A percentile compares a stretch with the other conserved stretches of the same genome.
Evolutionary conservation across 2,797 vertebrate genomes (phyloP).

Genomic region (Galaxias olidus): DNA sequence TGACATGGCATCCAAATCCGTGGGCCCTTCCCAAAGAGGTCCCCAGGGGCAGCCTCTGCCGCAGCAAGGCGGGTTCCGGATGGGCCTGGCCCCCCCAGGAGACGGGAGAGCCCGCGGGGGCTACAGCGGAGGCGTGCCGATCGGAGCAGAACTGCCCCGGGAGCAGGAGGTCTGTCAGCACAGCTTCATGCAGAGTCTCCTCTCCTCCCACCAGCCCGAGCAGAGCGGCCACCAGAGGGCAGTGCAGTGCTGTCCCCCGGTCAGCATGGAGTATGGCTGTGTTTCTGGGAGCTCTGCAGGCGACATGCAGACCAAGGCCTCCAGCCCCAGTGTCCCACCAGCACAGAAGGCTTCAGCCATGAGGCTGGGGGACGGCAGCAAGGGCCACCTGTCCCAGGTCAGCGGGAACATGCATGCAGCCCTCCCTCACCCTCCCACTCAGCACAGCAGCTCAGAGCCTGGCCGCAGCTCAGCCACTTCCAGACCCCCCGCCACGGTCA

Average conservation of each 20-base stretch:
- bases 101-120: conserved; percentile 87
- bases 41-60: conserved; percentile 73
- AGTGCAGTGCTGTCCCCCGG: conserved; percentile 86
- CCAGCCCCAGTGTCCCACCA: conserved; percentile 87
- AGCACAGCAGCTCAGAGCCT: conserved; percentile 87
- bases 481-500: conserved; percentile 81
- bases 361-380: conserved; percentile 88
- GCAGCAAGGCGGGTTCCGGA: conserved; percentile 86
- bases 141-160: conserved; percentile 77
- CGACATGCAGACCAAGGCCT: conserved; percentile 90
- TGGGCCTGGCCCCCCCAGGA: conserved; percentile 77
- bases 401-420: conserved; percentile 88
- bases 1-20: conserved; percentile 85
- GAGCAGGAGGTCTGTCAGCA: conserved; percentile 94
- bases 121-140: conserved; percentile 83
- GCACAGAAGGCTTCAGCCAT: conserved; percentile 87
- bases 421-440: conserved; percentile 83
- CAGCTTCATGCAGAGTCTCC: conserved; percentile 96
- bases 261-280: conserved; percentile 90
- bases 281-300: conserved; percentile 83
- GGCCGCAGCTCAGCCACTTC: conserved; percentile 83
- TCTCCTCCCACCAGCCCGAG: conserved; percentile 89
- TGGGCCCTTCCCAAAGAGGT: conserved; percentile 82
- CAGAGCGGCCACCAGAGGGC: conserved; percentile 88
- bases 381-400: conserved; percentile 89